Base-by-base conservation (phyloP, 2,113 vertebrate species). In the Nesoenas mayeri region DNA sequence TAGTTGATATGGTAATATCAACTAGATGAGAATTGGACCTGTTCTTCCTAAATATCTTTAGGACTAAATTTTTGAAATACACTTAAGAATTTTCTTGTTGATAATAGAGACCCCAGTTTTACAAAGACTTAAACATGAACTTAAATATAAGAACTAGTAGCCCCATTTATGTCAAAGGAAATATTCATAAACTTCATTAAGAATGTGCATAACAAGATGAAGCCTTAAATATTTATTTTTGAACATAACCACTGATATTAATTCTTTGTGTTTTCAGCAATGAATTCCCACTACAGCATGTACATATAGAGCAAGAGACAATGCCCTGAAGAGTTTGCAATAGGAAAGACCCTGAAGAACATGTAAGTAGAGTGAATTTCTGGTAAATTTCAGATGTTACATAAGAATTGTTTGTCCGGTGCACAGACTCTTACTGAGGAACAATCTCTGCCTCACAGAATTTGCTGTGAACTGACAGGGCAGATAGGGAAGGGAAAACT, bases 161-260 rank as follows among this genome's bases (percentile, higher is more conserved):
- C 28, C 17, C 51, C 38, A 44, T 64, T 86, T 90, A 81, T 64
- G 44, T 80, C 69, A 81, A 80, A 78, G 75, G 26, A 79, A 80
- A 80, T 78, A 91, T 31, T 83, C 1, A 69, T 48, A 53, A 93
- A 64, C 29, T 83, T 83, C 85, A 32, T 79, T 79, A 89, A 83
- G 38, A 73, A 86, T 56, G 24, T 44, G 24, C 24, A 14, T 47
- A 94, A 80, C 24, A 80, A 78, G 64, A 54, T 34, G 79, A 34
- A 71, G 26, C 18, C 67, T 88, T 85, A 79, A 90, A 70, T 62
- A 91, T 66, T 91, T 79, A 53, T 79, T 91, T 89, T 70, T 88
- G 2, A 79, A 36, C 70, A 75, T 93, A 74, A 88, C 15, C 32
- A 88, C 32, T 80, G 42, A 85, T 64, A 90, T 56, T 79, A 83